A percentile compares a stretch with the other conserved stretches of the same genome.
phyloP scores from a whole-genome alignment of 2,113 vertebrate species.

The Cyphomyrus discorhynchus region DNA sequence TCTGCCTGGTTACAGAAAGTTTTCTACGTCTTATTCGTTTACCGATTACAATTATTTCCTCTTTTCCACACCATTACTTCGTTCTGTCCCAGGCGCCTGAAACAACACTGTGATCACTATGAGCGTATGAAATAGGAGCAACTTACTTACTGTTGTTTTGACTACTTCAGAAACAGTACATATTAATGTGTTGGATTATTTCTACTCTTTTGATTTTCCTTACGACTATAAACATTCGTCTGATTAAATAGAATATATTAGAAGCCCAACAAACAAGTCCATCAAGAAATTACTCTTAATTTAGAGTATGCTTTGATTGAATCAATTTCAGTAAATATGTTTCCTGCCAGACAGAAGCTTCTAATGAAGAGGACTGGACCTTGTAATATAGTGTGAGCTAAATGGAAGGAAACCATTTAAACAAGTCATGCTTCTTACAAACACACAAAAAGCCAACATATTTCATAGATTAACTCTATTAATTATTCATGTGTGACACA shows the following conservation, averaged over 20 bases:
- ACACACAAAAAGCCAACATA: not conserved
- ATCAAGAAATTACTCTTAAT: not conserved
- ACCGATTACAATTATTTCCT: not conserved
- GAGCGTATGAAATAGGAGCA: not conserved
- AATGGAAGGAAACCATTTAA: not conserved
- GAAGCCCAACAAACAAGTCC: not conserved
- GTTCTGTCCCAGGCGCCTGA: not conserved
- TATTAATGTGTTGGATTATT: not conserved
- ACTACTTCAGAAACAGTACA: not conserved
- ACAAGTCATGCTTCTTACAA: not conserved
- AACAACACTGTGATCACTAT: not conserved
- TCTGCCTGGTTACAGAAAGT: not conserved
- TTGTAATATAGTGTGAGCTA: not conserved
- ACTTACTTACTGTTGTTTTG: not conserved
- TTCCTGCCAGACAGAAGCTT: not conserved
- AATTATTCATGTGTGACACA: not conserved
- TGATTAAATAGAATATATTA: not conserved
- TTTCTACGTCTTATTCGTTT: not conserved
- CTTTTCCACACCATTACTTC: not conserved
- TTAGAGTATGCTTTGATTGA: not conserved
- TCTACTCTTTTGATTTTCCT: not conserved
- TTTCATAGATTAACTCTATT: not conserved
- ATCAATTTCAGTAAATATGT: not conserved
- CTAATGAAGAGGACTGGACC: not conserved
- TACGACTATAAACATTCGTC: not conserved